Base-by-base conservation (phyloP, 1,140 invertebrate genomes). In the Drosophila virilis region DNA sequence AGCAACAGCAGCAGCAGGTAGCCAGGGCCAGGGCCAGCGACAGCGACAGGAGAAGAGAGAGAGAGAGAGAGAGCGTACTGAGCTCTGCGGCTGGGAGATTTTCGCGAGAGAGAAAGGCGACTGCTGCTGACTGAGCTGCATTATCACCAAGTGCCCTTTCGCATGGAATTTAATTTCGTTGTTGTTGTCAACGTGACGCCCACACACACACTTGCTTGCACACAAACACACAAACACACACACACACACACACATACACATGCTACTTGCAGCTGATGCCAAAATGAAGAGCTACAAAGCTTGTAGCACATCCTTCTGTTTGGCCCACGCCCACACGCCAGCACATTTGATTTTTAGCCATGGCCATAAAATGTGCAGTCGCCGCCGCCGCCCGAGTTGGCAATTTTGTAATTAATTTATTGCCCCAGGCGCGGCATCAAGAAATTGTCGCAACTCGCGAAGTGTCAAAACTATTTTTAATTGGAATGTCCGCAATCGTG, bases 401-500 rank as follows among this genome's bases (percentile, higher is more conserved):
- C 74, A 78, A 73, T 78, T 78, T 78, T 72, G 83, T 88, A 88
- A 86, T 86, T 86, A 88, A 88, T 88, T 88, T 88, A 88, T 88
- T 79, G 77, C 84, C 62, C 15, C 35, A 45, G 73, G 67, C 67
- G 55, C 66, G 68, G 67, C 67, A 59, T 60, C 67, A 71, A 68
- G 66, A 74, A 82, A 83, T 79, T 77, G 73, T 77, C 66, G 75
- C 71, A 73, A 59, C 62, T 74, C 72, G 83, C 75, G 57, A 79
- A 52, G 83, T 86, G 83, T 86, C 83, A 86, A 86, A 88, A 88
- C 83, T 89, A 89, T 88, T 88, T 88, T 88, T 88, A 88, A 88
- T 88, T 89, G 84, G 79, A 74, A 74, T 74, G 67, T 60, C 64
- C 64, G 55, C 42, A 51, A 28, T 61, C 72, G 51, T 50, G 59